phyloP scores from a whole-genome alignment of 1,140 invertebrate species.

The Dendroctonus ponderosae region DNA sequence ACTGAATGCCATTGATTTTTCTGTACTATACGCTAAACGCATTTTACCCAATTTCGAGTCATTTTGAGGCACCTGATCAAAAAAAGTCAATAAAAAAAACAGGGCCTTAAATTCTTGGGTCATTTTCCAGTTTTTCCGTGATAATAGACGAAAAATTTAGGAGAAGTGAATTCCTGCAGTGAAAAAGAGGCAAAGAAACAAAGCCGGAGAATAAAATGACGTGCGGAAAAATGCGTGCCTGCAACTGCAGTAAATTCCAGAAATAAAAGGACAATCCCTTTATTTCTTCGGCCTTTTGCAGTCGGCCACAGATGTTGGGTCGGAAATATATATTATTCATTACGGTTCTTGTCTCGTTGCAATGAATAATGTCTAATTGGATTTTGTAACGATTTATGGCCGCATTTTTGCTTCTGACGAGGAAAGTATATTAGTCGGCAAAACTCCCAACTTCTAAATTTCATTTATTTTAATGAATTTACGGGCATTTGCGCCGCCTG shows the following conservation, averaged over 20 bases:
- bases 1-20: too few species aligned
- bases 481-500: not conserved
- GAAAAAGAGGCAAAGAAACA: too few species aligned
- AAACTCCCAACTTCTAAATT: constrained; percentile 31
- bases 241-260: constrained; percentile 38
- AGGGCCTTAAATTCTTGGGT: too few species aligned
- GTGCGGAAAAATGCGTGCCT: constrained; percentile 16
- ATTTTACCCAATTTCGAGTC: too few species aligned
- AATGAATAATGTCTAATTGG: constrained; percentile 39
- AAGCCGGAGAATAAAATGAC: constrained; percentile 1
- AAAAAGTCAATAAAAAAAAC: too few species aligned
- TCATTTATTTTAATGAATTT: constrained; percentile 38
- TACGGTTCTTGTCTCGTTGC: constrained; percentile 36
- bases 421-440: constrained; percentile 33
- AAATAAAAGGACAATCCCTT: constrained; percentile 43
- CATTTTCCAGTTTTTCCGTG: too few species aligned
- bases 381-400: constrained; percentile 37
- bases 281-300: constrained; percentile 43
- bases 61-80: too few species aligned
- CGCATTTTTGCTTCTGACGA: constrained; percentile 36
- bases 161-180: too few species aligned
- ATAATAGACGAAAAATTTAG: too few species aligned
- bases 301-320: constrained; percentile 42
- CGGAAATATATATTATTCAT: constrained; percentile 44
- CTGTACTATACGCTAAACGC: too few species aligned